Percentiles rank a stretch among this genome's conserved stretches.
phyloP scores from a whole-genome alignment of 1,140 invertebrate species.

The Gonatopus flavifemur region DNA sequence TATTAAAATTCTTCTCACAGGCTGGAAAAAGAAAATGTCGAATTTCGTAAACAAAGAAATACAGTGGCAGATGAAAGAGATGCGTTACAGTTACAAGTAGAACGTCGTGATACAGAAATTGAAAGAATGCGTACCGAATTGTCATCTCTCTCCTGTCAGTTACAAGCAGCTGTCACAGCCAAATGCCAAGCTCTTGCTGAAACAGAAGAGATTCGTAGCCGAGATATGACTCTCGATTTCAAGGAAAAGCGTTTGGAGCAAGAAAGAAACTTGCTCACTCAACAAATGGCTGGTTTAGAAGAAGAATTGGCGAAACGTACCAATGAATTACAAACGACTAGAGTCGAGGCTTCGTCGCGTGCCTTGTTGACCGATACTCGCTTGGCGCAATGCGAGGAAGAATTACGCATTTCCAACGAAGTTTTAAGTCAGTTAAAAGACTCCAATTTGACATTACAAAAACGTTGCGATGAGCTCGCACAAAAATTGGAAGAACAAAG shows the following conservation, averaged over 20 bases:
- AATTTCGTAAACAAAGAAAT: constrained; percentile 64
- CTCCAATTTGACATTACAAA: constrained; percentile 67
- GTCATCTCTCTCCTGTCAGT: constrained; percentile 64
- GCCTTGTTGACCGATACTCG: constrained; percentile 75
- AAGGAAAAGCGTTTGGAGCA: constrained; percentile 82
- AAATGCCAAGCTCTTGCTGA: constrained; percentile 83
- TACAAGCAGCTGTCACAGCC: constrained; percentile 68
- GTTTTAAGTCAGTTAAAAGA: constrained; percentile 66
- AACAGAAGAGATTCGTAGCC: constrained; percentile 77
- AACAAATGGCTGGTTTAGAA: constrained; percentile 75
- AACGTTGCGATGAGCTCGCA: constrained; percentile 71
- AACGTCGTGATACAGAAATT: constrained; percentile 70
- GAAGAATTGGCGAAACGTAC: constrained; percentile 75
- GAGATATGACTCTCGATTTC: constrained; percentile 75
- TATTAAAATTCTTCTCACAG: constrained; percentile 41
- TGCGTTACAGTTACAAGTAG: constrained; percentile 67
- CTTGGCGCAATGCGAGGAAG: constrained; percentile 77
- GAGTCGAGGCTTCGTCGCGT: constrained; percentile 73
- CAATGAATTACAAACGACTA: constrained; percentile 72
- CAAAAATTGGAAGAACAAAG: constrained; percentile 75
- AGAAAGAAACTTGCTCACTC: constrained; percentile 72
- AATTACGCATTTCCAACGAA: constrained; percentile 69
- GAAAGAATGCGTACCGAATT: constrained; percentile 69
- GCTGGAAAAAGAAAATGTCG: constrained; percentile 59
- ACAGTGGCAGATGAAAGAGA: constrained; percentile 71